Base-by-base conservation (phyloP, 2,888 invertebrate species). In the Orthosia gothica region DNA sequence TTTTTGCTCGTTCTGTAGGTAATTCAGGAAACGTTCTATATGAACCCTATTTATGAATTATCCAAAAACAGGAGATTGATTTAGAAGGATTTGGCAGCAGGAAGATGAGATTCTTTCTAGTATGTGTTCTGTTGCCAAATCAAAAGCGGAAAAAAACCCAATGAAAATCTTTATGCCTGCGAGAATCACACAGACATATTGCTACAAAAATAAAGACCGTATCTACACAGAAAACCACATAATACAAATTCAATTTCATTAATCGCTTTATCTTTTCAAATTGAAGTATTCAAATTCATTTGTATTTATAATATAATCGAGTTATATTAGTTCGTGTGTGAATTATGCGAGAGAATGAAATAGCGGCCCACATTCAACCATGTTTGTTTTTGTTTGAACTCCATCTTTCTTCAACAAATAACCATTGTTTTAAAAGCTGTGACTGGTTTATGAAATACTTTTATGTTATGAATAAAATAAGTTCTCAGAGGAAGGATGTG, bases 321-420 rank as follows among this genome's bases (percentile, higher is more conserved):
- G 58, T 81, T 70, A 74, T 70, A 81, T 81, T 85, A 87, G 77
- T 78, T 77, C 65, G 66, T 73, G 64, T 85, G 69, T 87, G 74
- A 86, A 79, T 82, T 79, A 79, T 69, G 63, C 70, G 58, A 45
- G 5, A 26, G 32, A 13, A 54, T 76, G 62, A 70, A 67, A 79
- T 62, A 32, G 52, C 49, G 55, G 54, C 45, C 71, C 18, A 69
- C 26, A 76, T 79, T 55, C 49, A 1, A 7, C 3, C 12, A 57
- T 50, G 16, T 64, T 68, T 71, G 16, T 68, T 74, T 82, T 74
- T 58, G 18, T 67, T 68, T 76, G 11, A 52, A 47, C 23, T 47
- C 32, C 58, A 45, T 74, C 65, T 63, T 76, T 40, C 13, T 75
- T 45, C n/a, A 32, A 26, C 18, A 20, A 75, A 40, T 45, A 55